Base-by-base conservation (phyloP, 2,113 vertebrate genomes). In the Poeciliopsis retropinna region DNA sequence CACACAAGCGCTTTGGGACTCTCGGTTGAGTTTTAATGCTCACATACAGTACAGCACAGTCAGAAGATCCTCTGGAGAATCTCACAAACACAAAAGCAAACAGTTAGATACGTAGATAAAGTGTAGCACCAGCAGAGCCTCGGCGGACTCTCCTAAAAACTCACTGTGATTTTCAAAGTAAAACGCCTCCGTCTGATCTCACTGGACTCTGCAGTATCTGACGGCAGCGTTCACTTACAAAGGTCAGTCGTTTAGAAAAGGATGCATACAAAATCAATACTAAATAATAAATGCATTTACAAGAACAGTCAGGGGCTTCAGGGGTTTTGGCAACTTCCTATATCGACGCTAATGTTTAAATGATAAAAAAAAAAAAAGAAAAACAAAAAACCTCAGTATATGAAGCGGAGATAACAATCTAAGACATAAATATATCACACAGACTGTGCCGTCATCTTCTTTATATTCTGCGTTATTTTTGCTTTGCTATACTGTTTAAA, bases 81-180 rank as follows among this genome's bases (percentile, higher is more conserved):
- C 79, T 89, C 92, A 93, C 93, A 82, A 86, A 92, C 89, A 93
- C 93, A 88, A 90, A 94, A 91, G 89, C 91, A 90, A 91, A 92
- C 88, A 88, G 76, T 78, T 89, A 82, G 91, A 91, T 87, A 93
- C 91, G 77, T 82, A 63, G 80, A 84, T 83, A 87, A 92, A 73
- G 87, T 91, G 91, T 93, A 94, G 93, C 93, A 94, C 93, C 93
- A 74, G 90, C 83, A 84, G 86, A 89, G 82, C 14, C 78, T 80
- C 79, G 79, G 90, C 70, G 70, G 72, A 77, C 72, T 89, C 86
- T 85, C 90, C 81, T 86, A 86, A 77, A 37, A 83, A 84, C 67
- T 84, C 76, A 27, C 86, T 76, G 85, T 81, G 81, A 85, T 85
- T 82, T 85, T 85, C 72, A 80, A 85, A 87, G 84, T 89, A 86